Conservation (phyloP, 2,113 vertebrate species). For the Panthera leo region DNA sequence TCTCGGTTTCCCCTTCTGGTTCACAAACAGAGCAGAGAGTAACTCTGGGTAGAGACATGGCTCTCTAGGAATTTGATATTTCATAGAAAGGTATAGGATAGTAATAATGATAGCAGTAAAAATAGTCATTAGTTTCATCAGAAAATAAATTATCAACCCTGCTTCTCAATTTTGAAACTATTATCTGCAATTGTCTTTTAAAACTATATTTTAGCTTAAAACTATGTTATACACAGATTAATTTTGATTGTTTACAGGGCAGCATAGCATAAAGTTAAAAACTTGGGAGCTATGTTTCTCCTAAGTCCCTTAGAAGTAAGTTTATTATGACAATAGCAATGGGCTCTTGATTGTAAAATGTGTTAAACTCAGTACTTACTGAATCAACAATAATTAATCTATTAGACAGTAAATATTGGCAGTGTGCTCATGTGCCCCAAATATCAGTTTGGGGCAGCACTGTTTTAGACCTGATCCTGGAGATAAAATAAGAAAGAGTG, state of each 20-base stretch:
- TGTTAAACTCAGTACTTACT: background rate
- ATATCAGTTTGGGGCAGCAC: background rate
- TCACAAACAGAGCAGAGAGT: background rate
- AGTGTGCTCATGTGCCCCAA: background rate
- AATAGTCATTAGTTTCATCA: background rate
- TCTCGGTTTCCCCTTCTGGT: background rate
- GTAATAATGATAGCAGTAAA: background rate
- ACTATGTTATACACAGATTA: background rate
- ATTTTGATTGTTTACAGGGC: background rate
- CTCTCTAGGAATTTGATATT: background rate
- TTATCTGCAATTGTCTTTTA: background rate
- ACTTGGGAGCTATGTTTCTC: conserved; percentile 2
- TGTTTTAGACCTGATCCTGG: conserved; percentile 32
- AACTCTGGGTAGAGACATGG: background rate
- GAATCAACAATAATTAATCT: background rate
- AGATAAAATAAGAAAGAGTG: conserved; percentile 27
- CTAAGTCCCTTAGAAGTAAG: conserved; percentile 32
- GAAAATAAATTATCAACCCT: background rate
- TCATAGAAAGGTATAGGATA: background rate
- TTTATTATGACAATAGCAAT: conserved; percentile 63
- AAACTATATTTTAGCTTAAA: background rate
- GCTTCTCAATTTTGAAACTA: background rate
- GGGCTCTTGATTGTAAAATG: conserved; percentile 21
- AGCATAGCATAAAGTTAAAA: background rate
- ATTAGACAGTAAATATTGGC: background rate